A percentile compares a stretch with the other conserved stretches of the same genome.
Conservation (phyloP, 2,888 invertebrate genomes). For the Caenorhabditis sp. region DNA sequence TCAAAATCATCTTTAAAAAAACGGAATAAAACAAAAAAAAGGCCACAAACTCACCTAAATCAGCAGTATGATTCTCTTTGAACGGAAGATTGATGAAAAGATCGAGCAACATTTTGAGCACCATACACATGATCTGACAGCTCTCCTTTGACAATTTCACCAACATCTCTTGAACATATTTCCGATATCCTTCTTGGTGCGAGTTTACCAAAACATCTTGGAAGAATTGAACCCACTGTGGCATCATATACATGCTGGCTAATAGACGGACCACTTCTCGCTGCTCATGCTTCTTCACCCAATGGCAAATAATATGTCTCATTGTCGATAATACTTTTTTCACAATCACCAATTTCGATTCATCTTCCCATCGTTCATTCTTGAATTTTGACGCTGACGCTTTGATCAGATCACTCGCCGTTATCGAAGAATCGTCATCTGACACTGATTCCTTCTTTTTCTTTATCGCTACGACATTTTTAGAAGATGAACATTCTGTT, state of each 20-base stretch:
- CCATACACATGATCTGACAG: constrained; percentile 4
- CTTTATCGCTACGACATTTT: constrained; percentile 5
- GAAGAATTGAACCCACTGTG: constrained; percentile 23
- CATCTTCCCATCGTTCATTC: constrained; percentile 29
- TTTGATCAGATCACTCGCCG: constrained; percentile 26
- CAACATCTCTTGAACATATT: constrained; percentile 26
- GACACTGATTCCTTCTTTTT: too few relatives aligned
- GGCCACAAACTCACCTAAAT: constrained; percentile 7
- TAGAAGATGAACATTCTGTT: constrained; percentile 16
- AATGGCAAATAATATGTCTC: constrained; percentile 12
- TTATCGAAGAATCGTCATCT: neutral
- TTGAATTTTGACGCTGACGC: neutral
- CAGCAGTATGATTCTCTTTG: constrained; percentile 12
- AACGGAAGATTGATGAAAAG: constrained; percentile 22
- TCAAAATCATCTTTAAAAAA: constrained; percentile 11
- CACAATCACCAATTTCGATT: constrained; percentile 27
- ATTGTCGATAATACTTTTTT: constrained; percentile 22
- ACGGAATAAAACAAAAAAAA: neutral
- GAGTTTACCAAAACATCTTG: constrained; percentile 34
- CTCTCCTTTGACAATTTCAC: constrained; percentile 17
- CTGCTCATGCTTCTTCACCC: neutral
- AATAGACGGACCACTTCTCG: neutral
- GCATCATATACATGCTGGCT: constrained; percentile 9
- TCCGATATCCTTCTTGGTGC: constrained; percentile 28
- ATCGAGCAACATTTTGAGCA: constrained; percentile 28